phyloP scores from a whole-genome alignment of 92 coral and sea anemone species.

The Pocillopora grandis region DNA sequence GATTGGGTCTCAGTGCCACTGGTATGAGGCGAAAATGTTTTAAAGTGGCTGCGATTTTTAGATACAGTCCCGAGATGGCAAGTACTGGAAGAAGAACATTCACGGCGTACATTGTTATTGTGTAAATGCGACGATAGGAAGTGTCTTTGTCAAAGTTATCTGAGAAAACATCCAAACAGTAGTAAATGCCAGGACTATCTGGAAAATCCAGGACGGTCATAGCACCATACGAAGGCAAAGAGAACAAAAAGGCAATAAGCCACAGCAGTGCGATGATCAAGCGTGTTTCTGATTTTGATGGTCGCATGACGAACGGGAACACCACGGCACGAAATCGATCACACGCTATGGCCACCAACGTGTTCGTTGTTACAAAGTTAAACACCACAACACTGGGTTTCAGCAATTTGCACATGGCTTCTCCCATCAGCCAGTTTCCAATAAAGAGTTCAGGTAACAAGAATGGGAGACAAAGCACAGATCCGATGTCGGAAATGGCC shows the following conservation, averaged over 20 bases:
- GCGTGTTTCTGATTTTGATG: slow-evolving; percentile 80
- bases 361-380: slow-evolving; percentile 76
- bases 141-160: slow-evolving; percentile 28
- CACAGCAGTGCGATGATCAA: slow-evolving; percentile 62
- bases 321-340: slow-evolving; percentile 88
- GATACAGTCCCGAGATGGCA: slow-evolving; percentile 63
- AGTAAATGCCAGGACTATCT: slow-evolving; percentile 4
- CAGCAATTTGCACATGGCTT: slow-evolving; percentile 68
- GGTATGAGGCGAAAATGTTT: slow-evolving; percentile 69
- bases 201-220: slow-evolving; percentile 22
- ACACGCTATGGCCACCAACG: slow-evolving; percentile 85
- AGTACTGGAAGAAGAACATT: slow-evolving; percentile 67
- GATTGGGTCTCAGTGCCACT: slow-evolving; percentile 46
- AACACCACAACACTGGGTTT: slow-evolving; percentile 77
- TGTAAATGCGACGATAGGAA: slow-evolving; percentile 53
- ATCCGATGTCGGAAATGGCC: slow-evolving; percentile 73
- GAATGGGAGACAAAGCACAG: slow-evolving; percentile 63
- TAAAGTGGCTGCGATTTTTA: slow-evolving; percentile 71
- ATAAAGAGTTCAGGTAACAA: slow-evolving; percentile 40
- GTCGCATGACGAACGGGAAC: slow-evolving; percentile 70
- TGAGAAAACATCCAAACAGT: slow-evolving; percentile 62
- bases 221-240: slow-evolving; percentile 79
- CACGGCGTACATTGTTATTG: slow-evolving; percentile 57
- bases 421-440: slow-evolving; percentile 72
- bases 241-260: slow-evolving; percentile 71